These are phyloP conservation scores for Griposia aprilina DNA, from an alignment of 2,888 invertebrate genomes.

Conservation along the genomic window DNA sequence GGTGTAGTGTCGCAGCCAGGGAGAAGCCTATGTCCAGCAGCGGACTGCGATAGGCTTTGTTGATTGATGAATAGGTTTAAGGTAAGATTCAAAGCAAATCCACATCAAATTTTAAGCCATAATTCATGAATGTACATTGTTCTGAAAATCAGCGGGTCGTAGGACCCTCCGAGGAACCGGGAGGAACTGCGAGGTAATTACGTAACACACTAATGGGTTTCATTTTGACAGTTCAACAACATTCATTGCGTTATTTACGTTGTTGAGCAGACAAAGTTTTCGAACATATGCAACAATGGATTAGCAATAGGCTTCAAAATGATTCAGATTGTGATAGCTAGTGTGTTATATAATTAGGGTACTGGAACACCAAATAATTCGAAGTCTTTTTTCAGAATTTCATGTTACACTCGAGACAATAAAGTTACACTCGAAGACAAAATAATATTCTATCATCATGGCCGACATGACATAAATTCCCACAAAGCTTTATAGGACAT, in stretches of 20 bases:
- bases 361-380: not conserved
- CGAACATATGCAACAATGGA: too few relatives aligned
- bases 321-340: too few relatives aligned
- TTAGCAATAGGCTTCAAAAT: too few relatives aligned
- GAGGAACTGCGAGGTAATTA: too few relatives aligned
- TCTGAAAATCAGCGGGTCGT: not conserved
- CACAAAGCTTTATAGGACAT: slow-evolving; percentile 10
- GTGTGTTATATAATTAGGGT: too few relatives aligned
- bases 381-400: not conserved
- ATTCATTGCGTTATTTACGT: too few relatives aligned
- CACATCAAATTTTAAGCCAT: not conserved
- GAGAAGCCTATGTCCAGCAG: not conserved
- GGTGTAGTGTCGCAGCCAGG: not conserved
- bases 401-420: not conserved
- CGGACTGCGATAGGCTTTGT: not conserved
- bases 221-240: too few relatives aligned
- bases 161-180: too few relatives aligned
- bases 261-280: too few relatives aligned
- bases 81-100: not conserved
- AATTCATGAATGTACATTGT: not conserved
- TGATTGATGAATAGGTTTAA: not conserved
- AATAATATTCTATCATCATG: not conserved
- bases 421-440: not conserved
- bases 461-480: not conserved
- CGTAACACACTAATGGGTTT: too few relatives aligned